phyloP scores from a whole-genome alignment of 2,797 vertebrate genomes.

The Diplodus puntazzo region DNA sequence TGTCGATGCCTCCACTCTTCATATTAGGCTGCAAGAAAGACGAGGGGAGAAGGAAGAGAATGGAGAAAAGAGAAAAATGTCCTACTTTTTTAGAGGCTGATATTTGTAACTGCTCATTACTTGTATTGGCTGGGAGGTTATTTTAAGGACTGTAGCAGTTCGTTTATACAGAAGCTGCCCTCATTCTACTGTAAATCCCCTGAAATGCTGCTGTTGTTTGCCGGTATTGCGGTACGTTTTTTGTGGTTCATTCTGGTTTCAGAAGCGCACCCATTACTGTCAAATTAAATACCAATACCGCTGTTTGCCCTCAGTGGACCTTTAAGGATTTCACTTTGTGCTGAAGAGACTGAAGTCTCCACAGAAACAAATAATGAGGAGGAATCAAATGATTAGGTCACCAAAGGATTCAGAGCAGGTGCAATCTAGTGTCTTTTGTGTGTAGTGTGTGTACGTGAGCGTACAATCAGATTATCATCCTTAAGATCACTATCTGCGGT shows the following conservation, averaged over 20 bases:
- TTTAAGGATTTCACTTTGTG: not conserved
- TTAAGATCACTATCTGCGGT: not conserved
- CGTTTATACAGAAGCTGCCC: conserved; percentile 21
- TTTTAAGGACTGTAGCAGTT: conserved; percentile 47
- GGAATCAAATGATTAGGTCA: not conserved
- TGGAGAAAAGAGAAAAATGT: conserved; percentile 27
- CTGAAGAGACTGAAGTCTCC: conserved; percentile 5
- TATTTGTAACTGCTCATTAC: conserved; percentile 60
- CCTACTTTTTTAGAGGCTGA: conserved; percentile 56
- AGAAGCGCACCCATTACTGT: conserved; percentile 1
- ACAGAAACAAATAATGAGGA: conserved; percentile 2
- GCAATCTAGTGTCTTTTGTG: not conserved
- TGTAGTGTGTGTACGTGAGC: not conserved
- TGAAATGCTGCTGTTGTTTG: conserved; percentile 18
- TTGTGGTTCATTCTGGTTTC: conserved; percentile 17
- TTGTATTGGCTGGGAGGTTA: conserved; percentile 46
- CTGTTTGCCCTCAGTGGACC: not conserved
- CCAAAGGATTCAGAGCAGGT: conserved; percentile 3
- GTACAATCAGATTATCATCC: not conserved
- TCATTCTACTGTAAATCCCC: conserved; percentile 28
- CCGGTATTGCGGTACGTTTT: not conserved
- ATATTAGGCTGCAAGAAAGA: conserved; percentile 13
- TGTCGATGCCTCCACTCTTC: conserved; percentile 26
- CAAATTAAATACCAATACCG: conserved; percentile 15
- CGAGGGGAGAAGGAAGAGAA: conserved; percentile 20